Evolutionary conservation across 2,797 vertebrate genomes (phyloP).

Genomic region (Neosilurus mollespiculum): DNA sequence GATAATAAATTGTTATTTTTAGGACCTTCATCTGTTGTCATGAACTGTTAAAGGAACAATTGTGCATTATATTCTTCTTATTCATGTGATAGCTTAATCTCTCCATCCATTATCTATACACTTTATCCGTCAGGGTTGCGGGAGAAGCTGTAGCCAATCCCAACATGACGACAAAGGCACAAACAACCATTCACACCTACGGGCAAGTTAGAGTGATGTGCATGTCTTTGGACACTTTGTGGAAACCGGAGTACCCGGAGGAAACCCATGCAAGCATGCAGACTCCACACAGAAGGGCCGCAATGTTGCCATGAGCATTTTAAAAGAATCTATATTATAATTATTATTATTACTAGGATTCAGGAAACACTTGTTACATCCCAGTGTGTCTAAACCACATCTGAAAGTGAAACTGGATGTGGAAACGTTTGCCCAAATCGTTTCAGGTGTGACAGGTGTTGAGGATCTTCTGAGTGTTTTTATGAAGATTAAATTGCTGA

Average conservation of each 20-base stretch:
- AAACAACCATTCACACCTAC: too few species aligned
- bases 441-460: background rate
- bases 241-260: too few species aligned
- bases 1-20: background rate
- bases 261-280: too few species aligned
- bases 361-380: background rate
- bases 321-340: background rate
- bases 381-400: background rate
- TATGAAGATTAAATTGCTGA: conserved; percentile 29
- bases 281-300: too few species aligned
- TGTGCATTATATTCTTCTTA: background rate
- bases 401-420: background rate
- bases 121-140: too few species aligned
- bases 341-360: background rate
- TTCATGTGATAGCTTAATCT: too few species aligned
- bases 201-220: too few species aligned
- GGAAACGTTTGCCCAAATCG: background rate
- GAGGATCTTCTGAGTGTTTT: background rate
- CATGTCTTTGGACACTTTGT: too few species aligned
- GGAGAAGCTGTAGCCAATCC: too few species aligned
- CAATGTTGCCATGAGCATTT: too few species aligned
- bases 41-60: background rate
- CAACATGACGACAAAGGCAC: too few species aligned
- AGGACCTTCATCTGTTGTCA: background rate
- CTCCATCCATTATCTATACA: too few species aligned